phyloP scores from a whole-genome alignment of 2,888 invertebrate genomes.

The Gari tellinella region DNA sequence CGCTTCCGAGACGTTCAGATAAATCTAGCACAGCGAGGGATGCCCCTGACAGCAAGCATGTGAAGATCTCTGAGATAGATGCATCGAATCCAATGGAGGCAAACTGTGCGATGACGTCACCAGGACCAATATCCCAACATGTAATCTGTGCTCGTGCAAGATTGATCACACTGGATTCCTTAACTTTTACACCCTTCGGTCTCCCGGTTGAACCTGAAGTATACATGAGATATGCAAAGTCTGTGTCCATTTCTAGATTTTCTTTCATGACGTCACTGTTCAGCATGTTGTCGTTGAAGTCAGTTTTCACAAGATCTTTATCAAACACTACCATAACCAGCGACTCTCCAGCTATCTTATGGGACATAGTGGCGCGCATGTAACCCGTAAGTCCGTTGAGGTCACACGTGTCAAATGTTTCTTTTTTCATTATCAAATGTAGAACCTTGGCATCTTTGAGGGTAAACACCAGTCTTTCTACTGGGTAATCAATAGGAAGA shows the following conservation, averaged over 20 bases:
- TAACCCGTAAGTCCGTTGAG: constrained; percentile 34
- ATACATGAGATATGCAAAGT: constrained; percentile 87
- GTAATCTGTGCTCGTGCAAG: constrained; percentile 95
- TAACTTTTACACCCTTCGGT: constrained; percentile 94
- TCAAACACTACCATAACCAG: constrained; percentile 52
- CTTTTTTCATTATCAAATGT: constrained; percentile 54
- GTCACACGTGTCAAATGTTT: constrained; percentile 21
- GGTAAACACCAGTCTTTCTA: constrained; percentile 68
- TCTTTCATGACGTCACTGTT: not conserved
- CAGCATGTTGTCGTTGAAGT: not conserved
- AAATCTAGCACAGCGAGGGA: constrained; percentile 90
- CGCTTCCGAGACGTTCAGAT: constrained; percentile 91
- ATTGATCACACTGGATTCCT: constrained; percentile 89
- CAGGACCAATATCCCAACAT: constrained; percentile 90
- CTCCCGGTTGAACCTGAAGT: constrained; percentile 95
- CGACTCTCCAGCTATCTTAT: constrained; percentile 28
- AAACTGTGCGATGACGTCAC: constrained; percentile 92
- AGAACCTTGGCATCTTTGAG: constrained; percentile 65
- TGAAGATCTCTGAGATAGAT: constrained; percentile 95
- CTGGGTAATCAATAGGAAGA: constrained; percentile 70
- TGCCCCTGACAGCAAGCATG: constrained; percentile 90
- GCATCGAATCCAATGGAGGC: constrained; percentile 96
- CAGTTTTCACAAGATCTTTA: not conserved
- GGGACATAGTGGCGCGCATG: constrained; percentile 29
- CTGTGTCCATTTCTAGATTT: constrained; percentile 16